A percentile compares a stretch with the other conserved stretches of the same genome.
phyloP scores from a whole-genome alignment of 2,797 vertebrate species.

The Lates japonicus region DNA sequence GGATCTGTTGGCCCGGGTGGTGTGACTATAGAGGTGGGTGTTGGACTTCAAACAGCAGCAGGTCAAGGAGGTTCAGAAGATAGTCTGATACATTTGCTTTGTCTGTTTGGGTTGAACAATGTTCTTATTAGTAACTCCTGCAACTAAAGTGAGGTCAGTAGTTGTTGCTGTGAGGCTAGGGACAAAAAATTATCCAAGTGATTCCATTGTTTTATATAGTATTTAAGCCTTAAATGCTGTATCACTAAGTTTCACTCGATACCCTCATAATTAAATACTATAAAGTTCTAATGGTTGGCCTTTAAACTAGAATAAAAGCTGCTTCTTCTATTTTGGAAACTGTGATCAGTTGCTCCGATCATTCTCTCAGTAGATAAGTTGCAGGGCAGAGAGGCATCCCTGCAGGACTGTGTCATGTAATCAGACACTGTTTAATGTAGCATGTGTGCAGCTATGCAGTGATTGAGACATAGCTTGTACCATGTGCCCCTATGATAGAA shows the following conservation, averaged over 20 bases:
- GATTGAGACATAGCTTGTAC: conserved; percentile 51
- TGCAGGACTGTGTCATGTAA: conserved; percentile 61
- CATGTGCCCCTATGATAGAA: conserved; percentile 58
- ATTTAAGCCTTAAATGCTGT: conserved; percentile 6
- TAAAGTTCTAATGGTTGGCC: background rate
- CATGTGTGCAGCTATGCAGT: conserved; percentile 68
- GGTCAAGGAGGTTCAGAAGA: conserved; percentile 3
- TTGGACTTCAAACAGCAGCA: conserved; percentile 12
- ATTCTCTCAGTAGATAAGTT: conserved; percentile 48
- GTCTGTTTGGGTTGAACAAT: background rate
- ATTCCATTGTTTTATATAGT: background rate
- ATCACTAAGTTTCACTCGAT: background rate
- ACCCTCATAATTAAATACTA: background rate
- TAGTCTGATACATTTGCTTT: background rate
- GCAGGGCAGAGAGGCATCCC: conserved; percentile 45
- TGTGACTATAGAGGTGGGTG: conserved; percentile 65
- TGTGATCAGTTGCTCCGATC: conserved; percentile 46
- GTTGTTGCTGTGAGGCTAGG: background rate
- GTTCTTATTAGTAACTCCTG: background rate
- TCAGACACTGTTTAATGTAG: conserved; percentile 66
- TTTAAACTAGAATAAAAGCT: conserved; percentile 8
- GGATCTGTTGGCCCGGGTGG: conserved; percentile 17
- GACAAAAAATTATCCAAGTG: background rate
- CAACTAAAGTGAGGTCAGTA: background rate
- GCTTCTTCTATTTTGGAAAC: conserved; percentile 33